Evolutionary conservation across 2,113 vertebrate species (phyloP), one percentile per base, ranked within the genome.

Genomic region (Neotoma lepida): DNA sequence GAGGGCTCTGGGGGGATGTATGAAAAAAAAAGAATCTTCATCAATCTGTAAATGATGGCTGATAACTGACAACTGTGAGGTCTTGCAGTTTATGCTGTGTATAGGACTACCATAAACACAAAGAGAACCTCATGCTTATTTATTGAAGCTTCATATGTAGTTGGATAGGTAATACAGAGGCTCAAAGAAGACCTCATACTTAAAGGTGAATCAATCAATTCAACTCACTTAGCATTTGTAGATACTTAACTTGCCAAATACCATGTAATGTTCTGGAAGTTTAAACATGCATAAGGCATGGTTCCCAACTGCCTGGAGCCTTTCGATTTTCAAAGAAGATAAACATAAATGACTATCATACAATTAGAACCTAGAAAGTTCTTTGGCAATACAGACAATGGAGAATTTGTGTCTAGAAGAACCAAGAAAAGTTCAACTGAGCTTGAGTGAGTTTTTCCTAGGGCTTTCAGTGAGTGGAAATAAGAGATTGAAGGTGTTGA

Each of bases 271-370:
- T 74, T 93, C 78, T 93, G 77, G 66, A 95, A 94, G 76, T 95
- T 95, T 74, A 93, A 89, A 76, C 92, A 86, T 77, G 41, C 91
- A 73, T 88, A 90, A 90, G 54, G 64, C 6, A 15, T 86, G 71
- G 90, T 94, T 68, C 58, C 70, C 39, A 91, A 61, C 33, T 91
- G 91, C 95, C 93, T 88, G 56, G 33, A 89, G 94, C 35, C 49
- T 89, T 93, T 74, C 86, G 89, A 94, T 95, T 97, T 95, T 80
- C 89, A 70, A 86, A 91, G 64, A 93, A 74, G 87, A 95, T 95
- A 95, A 96, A 70, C 44, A 81, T 80, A 91, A 95, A 84, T 70
- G 84, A 89, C 61, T 89, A 2, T 54, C 76, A 70, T 68, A 51
- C 33, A 56, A 58, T 30, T 20, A 44, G 54, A 95, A 90, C 91